phyloP scores from a whole-genome alignment of 1,140 invertebrate genomes.

The Telenomus remus region DNA sequence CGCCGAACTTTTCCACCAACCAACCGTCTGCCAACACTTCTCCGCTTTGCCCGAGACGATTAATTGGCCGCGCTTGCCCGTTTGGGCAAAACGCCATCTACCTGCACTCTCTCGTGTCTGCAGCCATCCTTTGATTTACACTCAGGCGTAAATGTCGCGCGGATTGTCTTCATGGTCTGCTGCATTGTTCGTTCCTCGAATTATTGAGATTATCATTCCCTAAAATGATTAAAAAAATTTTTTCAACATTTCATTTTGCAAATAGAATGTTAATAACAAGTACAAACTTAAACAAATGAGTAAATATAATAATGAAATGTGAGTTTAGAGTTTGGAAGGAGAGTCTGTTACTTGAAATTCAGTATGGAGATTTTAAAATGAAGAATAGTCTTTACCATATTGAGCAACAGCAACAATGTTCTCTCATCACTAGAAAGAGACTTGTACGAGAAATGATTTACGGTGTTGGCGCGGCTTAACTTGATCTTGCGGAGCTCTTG shows the following conservation, averaged over 20 bases:
- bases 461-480: slow-evolving; percentile 42
- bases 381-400: slow-evolving; percentile 11
- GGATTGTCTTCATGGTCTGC: slow-evolving; percentile 43
- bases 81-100: slow-evolving; percentile 67
- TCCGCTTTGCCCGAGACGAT: slow-evolving; percentile 53
- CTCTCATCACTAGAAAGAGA: slow-evolving; percentile 44
- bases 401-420: slow-evolving; percentile 17
- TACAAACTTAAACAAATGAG: too few species aligned
- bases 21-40: slow-evolving; percentile 42
- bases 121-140: slow-evolving; percentile 55
- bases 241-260: too few species aligned
- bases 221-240: too few species aligned
- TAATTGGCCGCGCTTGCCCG: slow-evolving; percentile 60
- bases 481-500: slow-evolving; percentile 52
- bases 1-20: slow-evolving; percentile 46
- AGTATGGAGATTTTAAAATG: slow-evolving; percentile 3
- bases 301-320: too few species aligned
- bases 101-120: slow-evolving; percentile 51
- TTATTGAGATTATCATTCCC: slow-evolving; percentile 21
- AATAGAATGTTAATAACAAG: too few species aligned
- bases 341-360: too few species aligned
- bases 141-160: slow-evolving; percentile 53
- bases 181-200: slow-evolving; percentile 43
- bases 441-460: slow-evolving; percentile 51
- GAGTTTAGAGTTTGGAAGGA: too few species aligned